Evolutionary conservation across 2,888 invertebrate genomes (phyloP).

Genomic region (Chrysodeixis includens): DNA sequence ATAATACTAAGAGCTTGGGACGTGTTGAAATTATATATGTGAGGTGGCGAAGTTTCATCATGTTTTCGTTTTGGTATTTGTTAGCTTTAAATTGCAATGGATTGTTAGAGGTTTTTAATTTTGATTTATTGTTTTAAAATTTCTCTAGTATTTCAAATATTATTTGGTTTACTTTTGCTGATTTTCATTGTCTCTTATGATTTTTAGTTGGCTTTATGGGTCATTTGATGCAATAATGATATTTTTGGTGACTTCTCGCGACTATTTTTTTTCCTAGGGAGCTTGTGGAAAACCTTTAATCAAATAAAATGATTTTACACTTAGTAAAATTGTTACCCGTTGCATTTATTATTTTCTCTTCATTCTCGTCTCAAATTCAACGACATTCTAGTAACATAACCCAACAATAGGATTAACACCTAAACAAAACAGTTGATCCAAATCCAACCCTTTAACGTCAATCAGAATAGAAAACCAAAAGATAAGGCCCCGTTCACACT

Average conservation of each 20-base stretch:
- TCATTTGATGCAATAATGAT: too few species aligned
- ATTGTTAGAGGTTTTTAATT: slow-evolving; percentile 18
- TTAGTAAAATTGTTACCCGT: too few species aligned
- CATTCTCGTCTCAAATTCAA: not conserved
- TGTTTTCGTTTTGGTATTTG: slow-evolving; percentile 65
- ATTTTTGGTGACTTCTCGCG: too few species aligned
- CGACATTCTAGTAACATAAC: slow-evolving; percentile 33
- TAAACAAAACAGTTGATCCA: slow-evolving; percentile 3
- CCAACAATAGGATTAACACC: slow-evolving; percentile 41
- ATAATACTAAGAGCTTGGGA: slow-evolving; percentile 86
- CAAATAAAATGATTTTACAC: too few species aligned
- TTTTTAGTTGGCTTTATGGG: too few species aligned
- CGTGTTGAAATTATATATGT: slow-evolving; percentile 89
- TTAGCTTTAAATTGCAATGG: slow-evolving; percentile 37
- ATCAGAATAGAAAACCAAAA: slow-evolving; percentile 73
- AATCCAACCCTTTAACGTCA: slow-evolving; percentile 67
- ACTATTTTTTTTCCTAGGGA: too few species aligned
- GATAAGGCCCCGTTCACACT: slow-evolving; percentile 57
- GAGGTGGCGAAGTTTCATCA: slow-evolving; percentile 79
- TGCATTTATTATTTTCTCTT: too few species aligned
- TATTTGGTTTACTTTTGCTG: not conserved
- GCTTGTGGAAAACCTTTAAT: too few species aligned
- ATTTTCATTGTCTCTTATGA: too few species aligned
- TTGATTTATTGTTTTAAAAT: not conserved
- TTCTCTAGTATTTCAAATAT: not conserved